A percentile compares a stretch with the other conserved stretches of the same genome.
Conservation (phyloP, 1,140 invertebrate genomes). For the Rhynchophorus ferrugineus region DNA sequence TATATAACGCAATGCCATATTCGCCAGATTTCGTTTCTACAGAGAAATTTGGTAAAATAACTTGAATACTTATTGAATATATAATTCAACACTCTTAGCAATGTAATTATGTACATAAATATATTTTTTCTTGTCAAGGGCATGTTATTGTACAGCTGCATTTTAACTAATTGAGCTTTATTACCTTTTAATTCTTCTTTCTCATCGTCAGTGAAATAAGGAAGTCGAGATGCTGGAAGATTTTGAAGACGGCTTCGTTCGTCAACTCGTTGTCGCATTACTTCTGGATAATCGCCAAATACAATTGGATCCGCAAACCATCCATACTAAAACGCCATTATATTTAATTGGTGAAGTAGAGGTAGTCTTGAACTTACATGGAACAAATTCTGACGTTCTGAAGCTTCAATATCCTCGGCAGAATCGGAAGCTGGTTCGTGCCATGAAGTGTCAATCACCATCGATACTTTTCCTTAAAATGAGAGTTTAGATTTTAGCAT, state of each 20-base stretch:
- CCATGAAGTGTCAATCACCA: constrained; percentile 12
- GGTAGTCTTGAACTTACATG: neutral
- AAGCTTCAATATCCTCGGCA: constrained; percentile 6
- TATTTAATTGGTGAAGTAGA: neutral
- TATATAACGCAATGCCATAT: too few relatives aligned
- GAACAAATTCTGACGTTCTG: constrained; percentile 1
- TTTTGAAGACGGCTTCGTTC: constrained; percentile 47
- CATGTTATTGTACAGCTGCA: too few relatives aligned
- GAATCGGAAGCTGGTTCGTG: constrained; percentile 7
- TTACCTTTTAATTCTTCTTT: constrained; percentile 47
- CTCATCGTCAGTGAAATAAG: constrained; percentile 54
- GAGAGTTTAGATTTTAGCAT: too few relatives aligned
- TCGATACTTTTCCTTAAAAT: constrained; percentile 10
- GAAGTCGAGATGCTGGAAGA: constrained; percentile 46
- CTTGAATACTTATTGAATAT: too few relatives aligned
- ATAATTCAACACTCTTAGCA: too few relatives aligned
- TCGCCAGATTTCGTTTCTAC: too few relatives aligned
- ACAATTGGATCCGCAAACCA: constrained; percentile 58
- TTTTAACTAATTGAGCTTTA: too few relatives aligned
- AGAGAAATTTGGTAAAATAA: too few relatives aligned
- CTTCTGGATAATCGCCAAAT: constrained; percentile 54
- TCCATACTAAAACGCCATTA: constrained; percentile 44
- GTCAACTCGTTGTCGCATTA: constrained; percentile 51
- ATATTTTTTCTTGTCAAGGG: too few relatives aligned
- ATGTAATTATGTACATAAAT: too few relatives aligned